Percentiles rank a stretch among this genome's conserved stretches.
These are phyloP conservation scores for Fistularia commersonii DNA, from an alignment of 2,797 vertebrate genomes.

Conservation along the genomic window DNA sequence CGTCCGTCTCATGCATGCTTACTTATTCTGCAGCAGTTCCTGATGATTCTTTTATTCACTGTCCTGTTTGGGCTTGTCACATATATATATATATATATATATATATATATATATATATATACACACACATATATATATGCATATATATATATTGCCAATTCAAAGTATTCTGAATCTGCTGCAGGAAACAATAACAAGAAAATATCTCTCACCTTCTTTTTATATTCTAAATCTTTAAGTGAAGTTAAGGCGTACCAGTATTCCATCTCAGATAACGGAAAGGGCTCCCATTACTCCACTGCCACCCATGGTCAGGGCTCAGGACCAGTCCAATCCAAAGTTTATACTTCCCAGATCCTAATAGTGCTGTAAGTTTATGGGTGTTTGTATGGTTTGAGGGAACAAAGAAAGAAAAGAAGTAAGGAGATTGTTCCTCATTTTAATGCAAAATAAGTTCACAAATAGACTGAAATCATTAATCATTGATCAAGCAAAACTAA, in stretches of 20 bases:
- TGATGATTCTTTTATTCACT: no score
- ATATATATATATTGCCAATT: no score
- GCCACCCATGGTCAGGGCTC: slow-evolving; percentile 84
- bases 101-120: no score
- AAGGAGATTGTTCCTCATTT: slow-evolving; percentile 38
- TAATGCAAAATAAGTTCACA: slow-evolving; percentile 17
- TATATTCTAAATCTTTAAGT: no score
- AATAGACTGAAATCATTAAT: slow-evolving; percentile 10
- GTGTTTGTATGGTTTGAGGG: slow-evolving; percentile 16
- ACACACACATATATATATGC: no score
- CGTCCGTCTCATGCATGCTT: no score
- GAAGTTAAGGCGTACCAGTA: slow-evolving; percentile 63
- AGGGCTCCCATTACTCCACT: slow-evolving; percentile 82
- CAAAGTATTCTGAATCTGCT: no score
- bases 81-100: no score
- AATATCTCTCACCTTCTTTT: no score
- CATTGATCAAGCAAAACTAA: background rate
- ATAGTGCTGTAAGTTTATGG: slow-evolving; percentile 34
- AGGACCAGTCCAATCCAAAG: slow-evolving; percentile 89
- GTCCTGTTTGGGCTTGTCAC: no score
- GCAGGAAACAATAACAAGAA: no score
- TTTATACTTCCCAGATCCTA: slow-evolving; percentile 32
- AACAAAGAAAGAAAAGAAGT: slow-evolving; percentile 9
- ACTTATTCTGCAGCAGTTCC: no score
- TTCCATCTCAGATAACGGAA: slow-evolving; percentile 89